These are phyloP conservation scores for Parazoanthus atlanticus DNA, from an alignment of 92 coral and sea anemone species.

Conservation along the genomic window DNA sequence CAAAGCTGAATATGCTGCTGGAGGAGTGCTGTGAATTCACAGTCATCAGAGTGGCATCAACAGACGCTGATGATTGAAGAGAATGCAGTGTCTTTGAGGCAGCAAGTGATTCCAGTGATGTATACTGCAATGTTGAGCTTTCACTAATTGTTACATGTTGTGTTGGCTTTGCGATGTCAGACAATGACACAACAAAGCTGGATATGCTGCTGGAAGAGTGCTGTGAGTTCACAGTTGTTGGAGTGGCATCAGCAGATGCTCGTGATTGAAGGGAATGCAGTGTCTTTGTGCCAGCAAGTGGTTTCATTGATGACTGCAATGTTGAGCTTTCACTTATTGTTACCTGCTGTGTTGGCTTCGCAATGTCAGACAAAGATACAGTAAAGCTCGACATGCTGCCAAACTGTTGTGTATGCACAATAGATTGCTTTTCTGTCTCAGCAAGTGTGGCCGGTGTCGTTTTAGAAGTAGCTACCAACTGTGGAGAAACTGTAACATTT, in stretches of 20 bases:
- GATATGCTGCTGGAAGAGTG: not conserved
- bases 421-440: too few relatives aligned
- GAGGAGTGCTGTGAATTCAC: not conserved
- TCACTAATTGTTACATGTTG: not conserved
- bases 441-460: not conserved
- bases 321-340: not conserved
- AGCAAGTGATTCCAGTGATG: not conserved
- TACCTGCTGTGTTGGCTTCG: not conserved
- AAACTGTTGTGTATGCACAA: not conserved
- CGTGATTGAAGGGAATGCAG: not conserved
- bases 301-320: not conserved
- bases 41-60: not conserved
- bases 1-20: not conserved
- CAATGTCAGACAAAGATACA: not conserved
- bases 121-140: not conserved
- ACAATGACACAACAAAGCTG: not conserved
- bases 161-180: not conserved
- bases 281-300: not conserved
- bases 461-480: not conserved
- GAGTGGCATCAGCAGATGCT: not conserved
- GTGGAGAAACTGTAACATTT: not conserved
- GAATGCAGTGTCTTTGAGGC: not conserved
- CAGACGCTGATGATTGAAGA: not conserved
- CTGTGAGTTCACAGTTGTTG: not conserved
- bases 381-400: not conserved